Conservation (phyloP, 2,113 vertebrate species). For the Diadophis punctatus region DNA sequence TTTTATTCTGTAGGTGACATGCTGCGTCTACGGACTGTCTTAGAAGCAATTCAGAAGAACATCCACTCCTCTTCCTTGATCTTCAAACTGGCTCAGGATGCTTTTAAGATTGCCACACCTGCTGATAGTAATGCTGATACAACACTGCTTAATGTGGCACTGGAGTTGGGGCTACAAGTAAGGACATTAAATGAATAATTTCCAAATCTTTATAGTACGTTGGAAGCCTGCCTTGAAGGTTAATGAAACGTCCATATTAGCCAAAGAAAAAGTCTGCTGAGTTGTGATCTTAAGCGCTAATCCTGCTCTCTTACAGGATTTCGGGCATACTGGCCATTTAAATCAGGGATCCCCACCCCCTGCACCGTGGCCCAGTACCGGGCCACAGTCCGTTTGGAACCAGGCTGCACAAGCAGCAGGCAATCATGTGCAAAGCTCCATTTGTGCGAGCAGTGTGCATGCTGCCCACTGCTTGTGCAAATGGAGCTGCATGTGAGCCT, state of each 20-base stretch:
- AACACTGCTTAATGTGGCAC: slow-evolving; percentile 91
- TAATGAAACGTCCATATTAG: not conserved
- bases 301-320: not conserved
- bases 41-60: slow-evolving; percentile 98
- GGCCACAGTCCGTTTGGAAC: not conserved
- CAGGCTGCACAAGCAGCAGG: not conserved
- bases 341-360: not conserved
- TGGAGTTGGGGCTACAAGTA: slow-evolving; percentile 97
- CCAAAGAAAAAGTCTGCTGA: not conserved
- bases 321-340: not conserved
- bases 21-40: slow-evolving; percentile 88
- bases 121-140: slow-evolving; percentile 90
- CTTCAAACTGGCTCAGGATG: slow-evolving; percentile 97
- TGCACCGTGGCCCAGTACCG: not conserved
- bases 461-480: not conserved
- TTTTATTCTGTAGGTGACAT: slow-evolving; percentile 79
- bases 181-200: not conserved
- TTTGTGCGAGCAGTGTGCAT: not conserved
- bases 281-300: not conserved
- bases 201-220: not conserved
- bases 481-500: not conserved
- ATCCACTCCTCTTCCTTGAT: slow-evolving; percentile 98
- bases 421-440: not conserved
- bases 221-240: not conserved
- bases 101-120: slow-evolving; percentile 96